Conservation (phyloP, 1,140 invertebrate genomes). For the Lordiphosa mommai region DNA sequence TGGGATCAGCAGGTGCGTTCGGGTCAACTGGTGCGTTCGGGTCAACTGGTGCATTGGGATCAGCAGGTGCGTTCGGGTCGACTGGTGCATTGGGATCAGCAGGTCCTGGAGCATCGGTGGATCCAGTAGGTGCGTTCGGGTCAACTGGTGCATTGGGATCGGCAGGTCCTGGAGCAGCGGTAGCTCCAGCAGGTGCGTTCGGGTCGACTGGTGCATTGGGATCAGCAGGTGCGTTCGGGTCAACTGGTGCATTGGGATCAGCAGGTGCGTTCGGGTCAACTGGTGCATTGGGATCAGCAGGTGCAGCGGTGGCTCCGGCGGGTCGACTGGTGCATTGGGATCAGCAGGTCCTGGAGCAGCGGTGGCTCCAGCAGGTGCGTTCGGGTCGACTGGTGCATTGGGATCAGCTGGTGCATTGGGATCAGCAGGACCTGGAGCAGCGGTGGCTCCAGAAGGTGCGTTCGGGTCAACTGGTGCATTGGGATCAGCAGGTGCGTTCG, state of each 20-base stretch:
- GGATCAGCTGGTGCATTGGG: slow-evolving; percentile 16
- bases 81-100: no score
- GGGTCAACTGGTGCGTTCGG: slow-evolving; percentile 7
- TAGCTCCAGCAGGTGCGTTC: background rate
- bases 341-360: slow-evolving; percentile 3
- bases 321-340: slow-evolving; percentile 15
- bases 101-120: slow-evolving; percentile 9
- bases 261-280: no score
- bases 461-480: background rate
- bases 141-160: slow-evolving; percentile 15
- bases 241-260: slow-evolving; percentile 5
- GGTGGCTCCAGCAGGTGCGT: no score
- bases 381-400: background rate
- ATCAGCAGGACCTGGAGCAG: slow-evolving; percentile 1
- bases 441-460: no score
- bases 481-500: slow-evolving; percentile 7
- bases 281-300: slow-evolving; percentile 8
- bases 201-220: slow-evolving; percentile 20
- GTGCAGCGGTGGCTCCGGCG: background rate
- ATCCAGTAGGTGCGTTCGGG: background rate
- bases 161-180: slow-evolving; percentile 4
- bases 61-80: slow-evolving; percentile 1
- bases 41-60: no score
- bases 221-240: slow-evolving; percentile 20
- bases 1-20: slow-evolving; percentile 5